phyloP scores from a whole-genome alignment of 2,113 vertebrate species.

The Motacilla tschutschensis region DNA sequence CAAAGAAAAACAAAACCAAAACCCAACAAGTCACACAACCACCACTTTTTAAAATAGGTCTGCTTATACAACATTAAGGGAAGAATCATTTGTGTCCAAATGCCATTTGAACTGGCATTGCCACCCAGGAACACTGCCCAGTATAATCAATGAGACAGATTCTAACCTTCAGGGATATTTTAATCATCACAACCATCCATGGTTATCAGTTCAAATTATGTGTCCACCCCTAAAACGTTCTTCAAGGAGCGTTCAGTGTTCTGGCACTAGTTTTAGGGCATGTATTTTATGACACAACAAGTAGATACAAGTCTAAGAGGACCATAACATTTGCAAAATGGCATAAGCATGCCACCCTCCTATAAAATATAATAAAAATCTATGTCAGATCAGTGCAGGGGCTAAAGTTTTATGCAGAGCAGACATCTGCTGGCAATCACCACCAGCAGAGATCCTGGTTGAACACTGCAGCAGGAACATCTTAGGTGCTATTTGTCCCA shows the following conservation, averaged over 20 bases:
- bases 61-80: background rate
- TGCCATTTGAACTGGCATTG: background rate
- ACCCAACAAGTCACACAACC: background rate
- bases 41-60: background rate
- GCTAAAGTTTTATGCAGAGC: background rate
- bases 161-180: constrained; percentile 42
- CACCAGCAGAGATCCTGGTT: background rate
- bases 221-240: background rate
- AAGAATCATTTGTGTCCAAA: background rate
- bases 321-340: background rate
- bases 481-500: background rate
- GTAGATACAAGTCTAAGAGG: background rate
- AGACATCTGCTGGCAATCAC: background rate
- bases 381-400: background rate
- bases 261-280: constrained; percentile 31
- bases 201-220: constrained; percentile 40
- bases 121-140: background rate
- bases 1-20: background rate
- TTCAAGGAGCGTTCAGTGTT: background rate
- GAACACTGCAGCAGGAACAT: background rate
- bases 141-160: constrained; percentile 49
- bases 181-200: constrained; percentile 25
- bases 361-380: background rate
- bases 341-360: background rate
- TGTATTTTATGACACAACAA: background rate